Base-by-base conservation (phyloP, 2,888 invertebrate species). In the Drosophila leonis region DNA sequence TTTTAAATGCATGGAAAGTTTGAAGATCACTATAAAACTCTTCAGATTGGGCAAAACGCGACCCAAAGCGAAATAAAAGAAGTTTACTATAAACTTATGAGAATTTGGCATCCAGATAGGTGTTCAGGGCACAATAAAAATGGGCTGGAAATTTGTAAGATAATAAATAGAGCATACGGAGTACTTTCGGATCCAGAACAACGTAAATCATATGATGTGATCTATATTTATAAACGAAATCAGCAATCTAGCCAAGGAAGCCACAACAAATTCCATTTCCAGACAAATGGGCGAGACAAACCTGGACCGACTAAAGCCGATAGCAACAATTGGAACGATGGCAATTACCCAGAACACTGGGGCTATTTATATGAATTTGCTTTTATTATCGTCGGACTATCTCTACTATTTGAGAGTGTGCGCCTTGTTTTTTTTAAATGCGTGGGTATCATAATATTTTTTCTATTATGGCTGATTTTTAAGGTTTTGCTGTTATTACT, bases 21-120 rank as follows among this genome's bases (percentile, higher is more conserved):
- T 57, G 33, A 57, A 42, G 51, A 72, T 46, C n/a, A 48, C 10
- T 70, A 70, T 59, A 7, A 8, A 0, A 31, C 72, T 29, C 35
- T 78, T n/a, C 41, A 51, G 0, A 4, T 78, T 33, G 1, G 6
- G 3, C 44, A 18, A 33, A 31, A 57, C 1, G 54, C 69, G 3
- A 27, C 48, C 5, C 0, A 13, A 0, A 1, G 2, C 1, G 10
- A 52, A 29, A 78, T 78, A 0, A 69, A 20, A 41, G 39, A 24
- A 12, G 46, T 60, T 9, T 78, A 13, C 24, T 0, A 1, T 10
- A 35, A 29, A 9, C 55, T 67, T 12, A 15, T 66, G 0, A 18
- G 7, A 6, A 27, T 8, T n/a, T 39, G 29, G 3, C 80, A 78
- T 52, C 80, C 76, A 27, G 76, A 79, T 15, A 78, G 72, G 13